These are phyloP conservation scores for Urocynchramus pylzowi DNA, from an alignment of 2,113 vertebrate genomes.

Conservation along the genomic window DNA sequence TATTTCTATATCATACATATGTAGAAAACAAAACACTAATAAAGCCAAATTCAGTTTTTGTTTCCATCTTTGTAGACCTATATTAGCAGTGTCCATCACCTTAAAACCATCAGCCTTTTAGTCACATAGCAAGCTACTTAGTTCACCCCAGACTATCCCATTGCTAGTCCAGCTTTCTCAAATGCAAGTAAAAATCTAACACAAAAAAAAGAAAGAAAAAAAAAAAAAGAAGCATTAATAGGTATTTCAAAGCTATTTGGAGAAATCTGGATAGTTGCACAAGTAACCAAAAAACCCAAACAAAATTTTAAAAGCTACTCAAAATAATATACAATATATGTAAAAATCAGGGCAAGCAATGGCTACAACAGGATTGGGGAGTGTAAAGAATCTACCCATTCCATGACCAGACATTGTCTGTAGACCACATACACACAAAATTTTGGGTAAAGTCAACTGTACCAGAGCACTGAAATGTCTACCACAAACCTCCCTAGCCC, in stretches of 20 bases:
- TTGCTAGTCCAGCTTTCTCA: background rate
- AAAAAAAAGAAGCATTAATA: background rate
- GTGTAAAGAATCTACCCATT: background rate
- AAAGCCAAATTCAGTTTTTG: background rate
- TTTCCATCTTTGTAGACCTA: background rate
- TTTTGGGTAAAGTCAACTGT: background rate
- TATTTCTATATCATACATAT: background rate
- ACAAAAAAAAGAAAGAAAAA: background rate
- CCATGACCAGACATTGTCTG: background rate
- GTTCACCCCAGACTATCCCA: background rate
- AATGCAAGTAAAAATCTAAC: background rate
- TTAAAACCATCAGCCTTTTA: background rate
- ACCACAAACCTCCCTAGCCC: rapidly evolving
- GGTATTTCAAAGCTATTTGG: background rate
- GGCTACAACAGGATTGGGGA: background rate
- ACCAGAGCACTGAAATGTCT: background rate
- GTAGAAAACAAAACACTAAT: background rate
- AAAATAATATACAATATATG: background rate
- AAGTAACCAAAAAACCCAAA: background rate
- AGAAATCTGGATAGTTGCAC: background rate
- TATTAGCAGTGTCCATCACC: background rate
- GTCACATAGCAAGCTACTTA: background rate
- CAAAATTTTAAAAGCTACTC: background rate
- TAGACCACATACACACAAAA: background rate
- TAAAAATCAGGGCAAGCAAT: background rate